Evolutionary conservation across 2,888 invertebrate species (phyloP).

Genomic region (Ophion slaviceki): DNA sequence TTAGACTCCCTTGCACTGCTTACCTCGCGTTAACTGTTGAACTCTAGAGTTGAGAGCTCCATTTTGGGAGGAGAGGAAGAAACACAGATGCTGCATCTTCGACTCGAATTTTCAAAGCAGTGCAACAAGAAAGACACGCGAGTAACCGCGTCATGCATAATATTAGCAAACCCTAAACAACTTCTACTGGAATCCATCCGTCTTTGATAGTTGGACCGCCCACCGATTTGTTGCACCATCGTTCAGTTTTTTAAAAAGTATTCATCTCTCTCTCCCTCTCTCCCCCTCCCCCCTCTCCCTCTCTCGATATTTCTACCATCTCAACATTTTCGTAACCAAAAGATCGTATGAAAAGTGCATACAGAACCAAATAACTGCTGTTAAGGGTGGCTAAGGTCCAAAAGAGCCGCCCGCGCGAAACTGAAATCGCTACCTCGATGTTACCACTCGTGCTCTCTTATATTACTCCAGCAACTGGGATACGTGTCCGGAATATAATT

Average conservation of each 20-base stretch:
- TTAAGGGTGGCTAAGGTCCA: conserved; percentile 47
- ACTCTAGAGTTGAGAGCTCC: conserved; percentile 11
- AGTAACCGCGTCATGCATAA: background rate
- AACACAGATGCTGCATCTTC: conserved; percentile 27
- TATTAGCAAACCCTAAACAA: background rate
- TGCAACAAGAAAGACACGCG: background rate
- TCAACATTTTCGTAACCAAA: conserved; percentile 43
- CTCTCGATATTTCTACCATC: conserved; percentile 11
- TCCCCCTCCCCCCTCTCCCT: too few relatives aligned
- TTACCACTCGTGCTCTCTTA: conserved; percentile 33
- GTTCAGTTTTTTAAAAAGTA: background rate
- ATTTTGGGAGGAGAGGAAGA: conserved; percentile 14
- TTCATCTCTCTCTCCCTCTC: conserved; percentile 8
- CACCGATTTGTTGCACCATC: background rate
- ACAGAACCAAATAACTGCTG: conserved; percentile 54
- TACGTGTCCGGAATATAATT: conserved; percentile 59
- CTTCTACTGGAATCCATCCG: background rate
- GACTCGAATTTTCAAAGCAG: background rate
- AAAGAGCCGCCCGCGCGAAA: conserved; percentile 33
- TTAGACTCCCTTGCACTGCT: conserved; percentile 40
- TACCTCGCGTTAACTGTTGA: conserved; percentile 35
- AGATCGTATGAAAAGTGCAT: conserved; percentile 41
- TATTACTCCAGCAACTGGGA: conserved; percentile 42
- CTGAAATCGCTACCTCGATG: conserved; percentile 32
- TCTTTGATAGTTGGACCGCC: background rate